A percentile compares a stretch with the other conserved stretches of the same genome.
phyloP scores from a whole-genome alignment of 2,797 vertebrate genomes.

The Pangasius sanitwongsei region DNA sequence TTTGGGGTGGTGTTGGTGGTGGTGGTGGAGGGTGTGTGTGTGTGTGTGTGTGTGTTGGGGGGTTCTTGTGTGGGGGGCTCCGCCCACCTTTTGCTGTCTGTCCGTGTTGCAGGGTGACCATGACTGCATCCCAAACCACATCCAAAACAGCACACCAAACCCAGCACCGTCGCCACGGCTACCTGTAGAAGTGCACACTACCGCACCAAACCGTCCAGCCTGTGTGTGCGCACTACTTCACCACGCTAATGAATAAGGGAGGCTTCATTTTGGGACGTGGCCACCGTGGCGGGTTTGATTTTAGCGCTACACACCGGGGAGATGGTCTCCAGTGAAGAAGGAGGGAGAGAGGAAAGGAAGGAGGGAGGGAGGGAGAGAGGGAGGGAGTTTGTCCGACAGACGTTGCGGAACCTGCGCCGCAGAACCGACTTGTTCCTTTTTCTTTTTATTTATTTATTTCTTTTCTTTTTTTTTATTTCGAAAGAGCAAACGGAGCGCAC shows the following conservation, averaged over 20 bases:
- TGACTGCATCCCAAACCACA: conserved; percentile 57
- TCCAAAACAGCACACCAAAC: neutral
- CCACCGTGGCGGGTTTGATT: conserved; percentile 33
- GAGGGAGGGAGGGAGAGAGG: conserved; percentile 60
- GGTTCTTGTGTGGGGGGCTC: conserved; percentile 52
- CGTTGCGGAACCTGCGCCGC: conserved; percentile 74
- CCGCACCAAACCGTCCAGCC: neutral
- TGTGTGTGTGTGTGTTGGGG: too few species aligned
- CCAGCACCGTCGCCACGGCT: neutral
- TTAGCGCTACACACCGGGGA: conserved; percentile 40
- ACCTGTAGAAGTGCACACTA: neutral
- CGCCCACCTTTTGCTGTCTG: conserved; percentile 72
- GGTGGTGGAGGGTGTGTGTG: too few species aligned
- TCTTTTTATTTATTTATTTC: neutral
- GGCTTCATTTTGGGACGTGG: conserved; percentile 24
- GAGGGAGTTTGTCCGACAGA: conserved; percentile 74
- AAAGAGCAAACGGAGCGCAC: neutral
- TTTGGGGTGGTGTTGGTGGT: neutral
- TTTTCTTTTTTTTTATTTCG: neutral
- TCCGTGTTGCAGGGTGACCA: conserved; percentile 76
- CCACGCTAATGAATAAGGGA: neutral
- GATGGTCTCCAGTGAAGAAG: conserved; percentile 56
- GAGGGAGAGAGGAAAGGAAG: conserved; percentile 39
- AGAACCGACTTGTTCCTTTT: conserved; percentile 28
- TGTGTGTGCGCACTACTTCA: neutral